Conservation (phyloP, 2,888 invertebrate genomes). For the Heliconius cydno region DNA sequence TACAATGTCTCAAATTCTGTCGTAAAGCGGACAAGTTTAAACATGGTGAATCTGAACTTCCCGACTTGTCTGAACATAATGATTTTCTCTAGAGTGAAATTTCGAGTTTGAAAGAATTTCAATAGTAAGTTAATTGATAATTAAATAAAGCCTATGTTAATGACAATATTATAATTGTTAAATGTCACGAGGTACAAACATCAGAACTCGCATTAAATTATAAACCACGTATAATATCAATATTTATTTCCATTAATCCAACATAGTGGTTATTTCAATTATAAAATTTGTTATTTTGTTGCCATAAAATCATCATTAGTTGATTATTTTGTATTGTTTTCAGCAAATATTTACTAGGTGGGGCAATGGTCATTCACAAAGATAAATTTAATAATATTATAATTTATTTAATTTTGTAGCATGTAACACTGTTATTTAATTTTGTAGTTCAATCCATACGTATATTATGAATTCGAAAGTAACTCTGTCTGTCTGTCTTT, state of each 20-base stretch:
- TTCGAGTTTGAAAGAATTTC: no score
- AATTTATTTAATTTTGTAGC: no score
- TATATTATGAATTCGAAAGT: no score
- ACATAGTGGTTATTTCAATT: constrained; percentile 26
- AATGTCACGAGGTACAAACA: constrained; percentile 30
- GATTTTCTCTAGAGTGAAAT: constrained; percentile 12
- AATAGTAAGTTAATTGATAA: constrained; percentile 40
- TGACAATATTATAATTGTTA: constrained; percentile 37
- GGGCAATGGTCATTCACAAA: neutral
- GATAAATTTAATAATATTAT: no score
- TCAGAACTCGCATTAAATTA: constrained; percentile 32
- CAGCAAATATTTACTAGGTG: constrained; percentile 7
- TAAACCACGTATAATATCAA: constrained; percentile 35
- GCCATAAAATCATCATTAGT: constrained; percentile 12
- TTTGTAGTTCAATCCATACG: no score
- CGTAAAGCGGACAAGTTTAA: no score
- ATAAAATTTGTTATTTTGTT: constrained; percentile 25
- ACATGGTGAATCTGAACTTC: no score
- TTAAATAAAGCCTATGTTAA: constrained; percentile 40
- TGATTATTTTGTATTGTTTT: neutral
- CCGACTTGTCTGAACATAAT: neutral
- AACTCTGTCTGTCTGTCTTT: no score
- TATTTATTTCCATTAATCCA: constrained; percentile 34
- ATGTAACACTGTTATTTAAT: no score
- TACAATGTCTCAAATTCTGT: neutral